A percentile compares a stretch with the other conserved stretches of the same genome.
These are phyloP conservation scores for Acrossocheilus wenchowensis DNA, from an alignment of 2,797 vertebrate species.

Conservation along the genomic window DNA sequence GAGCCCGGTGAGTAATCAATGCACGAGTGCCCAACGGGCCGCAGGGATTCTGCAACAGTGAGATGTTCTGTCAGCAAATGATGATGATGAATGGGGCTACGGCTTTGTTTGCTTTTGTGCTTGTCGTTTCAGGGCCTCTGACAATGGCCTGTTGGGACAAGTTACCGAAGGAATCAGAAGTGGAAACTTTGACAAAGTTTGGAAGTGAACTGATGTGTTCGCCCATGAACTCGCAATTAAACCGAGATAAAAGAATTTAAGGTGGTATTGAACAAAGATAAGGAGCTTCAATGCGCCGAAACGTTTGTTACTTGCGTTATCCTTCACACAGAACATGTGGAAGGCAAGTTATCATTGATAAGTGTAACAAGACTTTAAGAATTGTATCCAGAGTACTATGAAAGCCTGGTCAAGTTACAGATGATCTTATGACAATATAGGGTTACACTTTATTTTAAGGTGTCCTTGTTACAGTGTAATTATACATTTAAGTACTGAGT, in stretches of 20 bases:
- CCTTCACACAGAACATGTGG: neutral
- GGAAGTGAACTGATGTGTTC: neutral
- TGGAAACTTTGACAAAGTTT: slow-evolving; percentile 38
- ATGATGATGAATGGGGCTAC: slow-evolving; percentile 4
- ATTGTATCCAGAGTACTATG: neutral
- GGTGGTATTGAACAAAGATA: neutral
- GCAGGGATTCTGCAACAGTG: slow-evolving; percentile 2
- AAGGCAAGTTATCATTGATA: neutral
- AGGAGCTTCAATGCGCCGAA: neutral
- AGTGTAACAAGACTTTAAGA: neutral
- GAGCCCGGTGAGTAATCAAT: neutral
- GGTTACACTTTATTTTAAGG: neutral
- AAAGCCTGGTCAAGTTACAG: neutral
- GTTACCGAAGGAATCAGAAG: slow-evolving; percentile 19
- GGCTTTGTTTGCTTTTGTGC: slow-evolving; percentile 23
- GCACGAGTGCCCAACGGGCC: neutral
- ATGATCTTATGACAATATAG: neutral
- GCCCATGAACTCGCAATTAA: neutral
- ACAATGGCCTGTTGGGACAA: slow-evolving; percentile 29
- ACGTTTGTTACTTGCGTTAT: neutral
- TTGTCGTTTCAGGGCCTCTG: neutral
- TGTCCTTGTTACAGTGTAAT: neutral
- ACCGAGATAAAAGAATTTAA: neutral
- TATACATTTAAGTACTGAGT: neutral
- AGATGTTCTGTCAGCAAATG: slow-evolving; percentile 15